Base-by-base conservation (phyloP, 2,797 vertebrate genomes). In the Phataginus tetradactyla region DNA sequence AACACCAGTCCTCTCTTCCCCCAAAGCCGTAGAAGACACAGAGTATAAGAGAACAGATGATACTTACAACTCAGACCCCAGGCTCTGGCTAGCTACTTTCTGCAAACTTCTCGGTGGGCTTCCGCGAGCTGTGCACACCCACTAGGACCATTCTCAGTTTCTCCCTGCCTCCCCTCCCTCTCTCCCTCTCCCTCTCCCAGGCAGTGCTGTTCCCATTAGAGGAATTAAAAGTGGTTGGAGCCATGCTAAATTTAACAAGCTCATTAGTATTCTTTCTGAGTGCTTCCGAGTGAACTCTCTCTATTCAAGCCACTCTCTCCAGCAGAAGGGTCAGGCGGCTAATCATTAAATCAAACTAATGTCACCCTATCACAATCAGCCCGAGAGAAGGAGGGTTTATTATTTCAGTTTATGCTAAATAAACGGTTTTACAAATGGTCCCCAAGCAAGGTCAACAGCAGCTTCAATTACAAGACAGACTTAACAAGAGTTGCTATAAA, bases 271-370 rank as follows among this genome's bases (percentile, higher is more conserved):
- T 99, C 99, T 98, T 97, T 96, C 97, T 97, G 98, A 98, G 98
- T 98, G 98, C 98, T 98, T 98, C 98, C 98, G 97, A 98, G 98
- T 99, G 99, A 99, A 99, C 99, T 98, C 98, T 98, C 97, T 95
- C 99, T 98, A 99, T 99, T 99, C 98, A 99, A 98, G 98, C 97
- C 5, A 92, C 98, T 98, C 98, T 98, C 98, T 98, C 98, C 98
- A 98, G 98, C 98, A 98, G 96, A 99, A 99, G 98, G 99, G 99
- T 99, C 99, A 99, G 99, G 99, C 98, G 95, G 98, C 99, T 99
- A 99, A 99, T 99, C 99, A 99, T 99, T 99, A 99, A 99, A 99
- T 99, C 99, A 99, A 99, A 99, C 99, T 99, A 97, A 98, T 99
- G 99, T 99, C 99, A 99, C 98, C 98, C 98, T 98, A 99, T 98